Evolutionary conservation across 2,888 invertebrate genomes (phyloP).

Genomic region (Himalopsyche japonica): DNA sequence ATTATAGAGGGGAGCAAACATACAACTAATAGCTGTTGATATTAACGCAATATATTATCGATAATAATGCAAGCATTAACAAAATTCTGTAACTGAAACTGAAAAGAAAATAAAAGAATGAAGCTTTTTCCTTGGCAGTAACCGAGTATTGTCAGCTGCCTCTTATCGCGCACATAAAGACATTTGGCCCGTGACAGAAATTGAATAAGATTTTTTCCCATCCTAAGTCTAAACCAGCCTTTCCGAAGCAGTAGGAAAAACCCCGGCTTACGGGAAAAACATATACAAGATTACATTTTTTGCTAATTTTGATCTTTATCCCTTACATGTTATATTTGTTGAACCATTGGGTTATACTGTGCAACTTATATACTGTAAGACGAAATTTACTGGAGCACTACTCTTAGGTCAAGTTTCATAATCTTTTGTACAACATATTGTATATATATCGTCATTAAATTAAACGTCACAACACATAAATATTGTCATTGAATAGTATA

Average conservation of each 20-base stretch:
- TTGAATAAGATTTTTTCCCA: conserved; percentile 26
- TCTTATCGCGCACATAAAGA: conserved; percentile 19
- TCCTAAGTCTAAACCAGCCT: not conserved
- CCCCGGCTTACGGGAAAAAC: not conserved
- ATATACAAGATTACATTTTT: conserved; percentile 3
- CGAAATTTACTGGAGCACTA: no score
- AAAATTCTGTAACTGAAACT: no score
- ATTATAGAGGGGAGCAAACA: no score
- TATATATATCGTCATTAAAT: no score
- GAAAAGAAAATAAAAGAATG: not conserved
- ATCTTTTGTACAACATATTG: no score
- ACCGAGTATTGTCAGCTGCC: conserved; percentile 1
- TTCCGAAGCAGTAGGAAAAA: not conserved
- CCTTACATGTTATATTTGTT: not conserved
- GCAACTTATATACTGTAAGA: not conserved
- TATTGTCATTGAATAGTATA: no score
- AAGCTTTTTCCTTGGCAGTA: not conserved
- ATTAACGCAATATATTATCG: no score
- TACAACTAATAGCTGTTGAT: no score
- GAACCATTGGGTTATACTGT: not conserved
- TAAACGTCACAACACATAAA: no score
- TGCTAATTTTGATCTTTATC: not conserved
- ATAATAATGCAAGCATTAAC: no score
- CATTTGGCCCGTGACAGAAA: conserved; percentile 30
- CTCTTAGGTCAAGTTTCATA: no score